Conservation (phyloP, 2,888 invertebrate species). For the Brenthis ino region DNA sequence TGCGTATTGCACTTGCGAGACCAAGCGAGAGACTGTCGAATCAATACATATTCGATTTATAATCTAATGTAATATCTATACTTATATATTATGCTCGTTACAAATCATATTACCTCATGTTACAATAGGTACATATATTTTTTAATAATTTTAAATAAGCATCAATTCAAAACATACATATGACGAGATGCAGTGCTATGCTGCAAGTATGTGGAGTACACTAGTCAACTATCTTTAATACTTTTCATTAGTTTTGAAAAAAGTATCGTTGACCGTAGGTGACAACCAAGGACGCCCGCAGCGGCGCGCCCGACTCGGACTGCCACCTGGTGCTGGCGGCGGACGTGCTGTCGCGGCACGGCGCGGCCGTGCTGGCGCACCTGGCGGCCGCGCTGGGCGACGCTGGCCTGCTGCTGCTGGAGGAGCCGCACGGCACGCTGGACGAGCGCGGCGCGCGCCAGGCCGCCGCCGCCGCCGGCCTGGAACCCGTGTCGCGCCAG, state of each 20-base stretch:
- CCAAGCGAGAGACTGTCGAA: too few relatives aligned
- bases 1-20: too few relatives aligned
- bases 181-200: too few relatives aligned
- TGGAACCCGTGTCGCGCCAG: conserved; percentile 57
- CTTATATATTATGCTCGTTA: too few relatives aligned
- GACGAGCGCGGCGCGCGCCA: conserved; percentile 61
- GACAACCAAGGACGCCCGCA: conserved; percentile 81
- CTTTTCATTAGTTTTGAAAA: not conserved
- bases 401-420: conserved; percentile 88
- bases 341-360: conserved; percentile 84
- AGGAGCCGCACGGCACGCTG: conserved; percentile 82
- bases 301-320: conserved; percentile 84
- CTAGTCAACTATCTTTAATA: too few relatives aligned
- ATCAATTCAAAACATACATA: too few relatives aligned
- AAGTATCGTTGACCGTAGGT: conserved; percentile 42
- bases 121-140: too few relatives aligned
- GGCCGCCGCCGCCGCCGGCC: conserved; percentile 56
- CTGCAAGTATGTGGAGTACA: too few relatives aligned
- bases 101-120: too few relatives aligned
- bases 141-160: too few relatives aligned
- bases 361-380: conserved; percentile 76
- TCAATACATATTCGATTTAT: too few relatives aligned
- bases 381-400: conserved; percentile 84
- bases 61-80: too few relatives aligned
- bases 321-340: conserved; percentile 86